Base-by-base conservation (phyloP, 2,888 invertebrate genomes). In the Heteropelma amictum region DNA sequence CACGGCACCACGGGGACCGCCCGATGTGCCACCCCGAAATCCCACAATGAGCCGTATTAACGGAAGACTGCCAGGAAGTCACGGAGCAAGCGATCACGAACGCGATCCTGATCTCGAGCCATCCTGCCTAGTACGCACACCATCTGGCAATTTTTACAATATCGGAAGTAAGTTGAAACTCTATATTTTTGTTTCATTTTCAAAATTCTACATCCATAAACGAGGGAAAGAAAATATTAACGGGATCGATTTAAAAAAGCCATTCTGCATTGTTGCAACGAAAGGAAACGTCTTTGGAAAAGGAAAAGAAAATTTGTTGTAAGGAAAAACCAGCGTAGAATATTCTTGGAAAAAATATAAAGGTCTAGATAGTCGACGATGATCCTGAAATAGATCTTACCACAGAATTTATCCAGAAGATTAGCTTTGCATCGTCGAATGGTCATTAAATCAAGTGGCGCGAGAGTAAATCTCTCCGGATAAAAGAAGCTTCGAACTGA, bases 11-110 rank as follows among this genome's bases (percentile, higher is more conserved):
- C 87, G 89, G 88, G 89, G 88, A 82, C 94, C 94, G 85, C 96
- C 96, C 89, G 96, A 96, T 92, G 96, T 96, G 91, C 96, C 96
- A 90, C 96, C 96, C 82, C 93, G 96, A 88, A 96, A 96, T 91
- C 95, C 95, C 86, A 96, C 96, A 91, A 96, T 96, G 96, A 95
- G 93, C 91, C 94, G 96, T 88, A 93, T 96, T 90, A 96, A 96
- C 93, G 96, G 96, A 90, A 94, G 96, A 89, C 93, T 95, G 90
- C 94, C 95, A 88, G 94, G 94, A 89, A 87, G 86, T 83, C 85
- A 86, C 83, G 84, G 84, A 83, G 81, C 86, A 64, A 86, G 85
- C 74, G 86, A 86, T 77, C 86, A 86, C 85, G 89, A 88, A 77
- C 85, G 87, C 79, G 95, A 95, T 90, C 94, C 95, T 83, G 96